Percentiles rank a stretch among this genome's conserved stretches.
Conservation (phyloP, 1,140 invertebrate species). For the Drosophila nebulosa region DNA sequence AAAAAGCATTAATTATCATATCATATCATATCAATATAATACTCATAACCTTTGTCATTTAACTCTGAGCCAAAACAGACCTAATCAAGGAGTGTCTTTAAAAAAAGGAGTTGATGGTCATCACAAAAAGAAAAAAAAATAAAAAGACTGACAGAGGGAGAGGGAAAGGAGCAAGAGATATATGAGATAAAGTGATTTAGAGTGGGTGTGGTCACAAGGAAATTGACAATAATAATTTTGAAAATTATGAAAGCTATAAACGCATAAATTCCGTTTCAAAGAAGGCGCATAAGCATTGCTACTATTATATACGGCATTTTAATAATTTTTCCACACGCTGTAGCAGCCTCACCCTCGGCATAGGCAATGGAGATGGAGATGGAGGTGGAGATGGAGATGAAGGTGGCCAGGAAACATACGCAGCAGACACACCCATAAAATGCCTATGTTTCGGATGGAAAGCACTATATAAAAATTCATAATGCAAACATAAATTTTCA, state of each 20-base stretch:
- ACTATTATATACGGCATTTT: slow-evolving; percentile 79
- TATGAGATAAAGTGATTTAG: neutral
- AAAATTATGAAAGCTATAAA: slow-evolving; percentile 79
- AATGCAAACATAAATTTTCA: slow-evolving; percentile 81
- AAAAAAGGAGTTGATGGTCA: neutral
- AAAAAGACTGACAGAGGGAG: too few relatives aligned
- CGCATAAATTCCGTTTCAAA: slow-evolving; percentile 64
- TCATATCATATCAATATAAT: too few relatives aligned
- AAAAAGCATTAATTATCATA: too few relatives aligned
- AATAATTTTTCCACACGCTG: slow-evolving; percentile 78
- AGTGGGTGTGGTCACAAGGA: slow-evolving; percentile 20
- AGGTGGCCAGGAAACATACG: neutral
- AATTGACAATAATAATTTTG: slow-evolving; percentile 75
- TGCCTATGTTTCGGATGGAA: slow-evolving; percentile 60
- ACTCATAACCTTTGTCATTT: too few relatives aligned
- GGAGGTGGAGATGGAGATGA: neutral
- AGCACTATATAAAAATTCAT: slow-evolving; percentile 81
- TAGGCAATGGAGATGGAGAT: slow-evolving; percentile 3
- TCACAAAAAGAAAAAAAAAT: too few relatives aligned
- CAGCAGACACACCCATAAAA: slow-evolving; percentile 60
- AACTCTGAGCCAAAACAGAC: too few relatives aligned
- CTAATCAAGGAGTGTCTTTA: slow-evolving; percentile 1
- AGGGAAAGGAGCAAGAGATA: slow-evolving; percentile 23
- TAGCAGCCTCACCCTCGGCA: slow-evolving; percentile 26
- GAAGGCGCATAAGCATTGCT: slow-evolving; percentile 48